Evolutionary conservation across 2,888 invertebrate genomes (phyloP).

Genomic region (Ormia ochracea): DNA sequence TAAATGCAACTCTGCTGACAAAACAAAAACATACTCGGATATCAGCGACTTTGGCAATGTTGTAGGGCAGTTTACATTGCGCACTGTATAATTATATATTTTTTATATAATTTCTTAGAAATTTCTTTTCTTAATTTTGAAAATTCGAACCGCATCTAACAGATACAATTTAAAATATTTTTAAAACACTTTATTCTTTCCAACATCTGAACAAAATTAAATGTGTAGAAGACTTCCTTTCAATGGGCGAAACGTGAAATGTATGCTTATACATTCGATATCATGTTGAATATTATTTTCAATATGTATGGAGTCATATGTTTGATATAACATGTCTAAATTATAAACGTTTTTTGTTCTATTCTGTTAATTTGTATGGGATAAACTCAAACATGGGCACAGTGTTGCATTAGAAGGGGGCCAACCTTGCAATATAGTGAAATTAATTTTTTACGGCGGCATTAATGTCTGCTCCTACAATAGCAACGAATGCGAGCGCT

Average conservation of each 20-base stretch:
- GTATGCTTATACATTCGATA: constrained; percentile 30
- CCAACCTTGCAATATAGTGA: not conserved
- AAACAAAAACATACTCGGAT: no score
- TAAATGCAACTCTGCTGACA: no score
- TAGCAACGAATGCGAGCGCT: constrained; percentile 32
- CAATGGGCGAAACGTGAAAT: not conserved
- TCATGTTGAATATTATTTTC: constrained; percentile 20
- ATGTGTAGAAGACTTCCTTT: no score
- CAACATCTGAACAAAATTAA: not conserved
- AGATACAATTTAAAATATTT: no score
- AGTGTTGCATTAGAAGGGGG: constrained; percentile 22
- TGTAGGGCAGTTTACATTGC: no score
- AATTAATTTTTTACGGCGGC: constrained; percentile 8
- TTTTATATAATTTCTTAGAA: no score
- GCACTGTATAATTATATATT: no score
- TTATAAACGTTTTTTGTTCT: not conserved
- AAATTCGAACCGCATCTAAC: no score
- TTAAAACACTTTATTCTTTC: not conserved
- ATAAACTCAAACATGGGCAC: not conserved
- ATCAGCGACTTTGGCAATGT: no score
- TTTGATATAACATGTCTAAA: constrained; percentile 52
- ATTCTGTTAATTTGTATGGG: constrained; percentile 12
- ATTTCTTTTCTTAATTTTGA: no score
- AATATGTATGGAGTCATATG: constrained; percentile 37
- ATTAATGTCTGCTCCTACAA: not conserved